These are phyloP conservation scores for Nannoperca australis DNA, from an alignment of 2,797 vertebrate species.

Conservation along the genomic window DNA sequence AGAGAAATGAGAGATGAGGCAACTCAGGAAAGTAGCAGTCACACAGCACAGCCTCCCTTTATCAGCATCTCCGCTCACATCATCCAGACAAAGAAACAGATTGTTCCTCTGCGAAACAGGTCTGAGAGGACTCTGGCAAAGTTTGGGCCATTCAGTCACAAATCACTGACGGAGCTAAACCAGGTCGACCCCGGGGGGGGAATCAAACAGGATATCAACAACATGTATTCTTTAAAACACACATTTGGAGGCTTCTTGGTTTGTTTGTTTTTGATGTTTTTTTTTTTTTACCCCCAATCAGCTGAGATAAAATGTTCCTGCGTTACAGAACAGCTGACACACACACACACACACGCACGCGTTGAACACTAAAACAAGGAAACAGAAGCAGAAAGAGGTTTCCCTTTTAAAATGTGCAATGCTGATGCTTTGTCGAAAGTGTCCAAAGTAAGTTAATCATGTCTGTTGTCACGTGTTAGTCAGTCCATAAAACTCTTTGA, in stretches of 20 bases:
- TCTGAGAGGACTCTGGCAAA: constrained; percentile 37
- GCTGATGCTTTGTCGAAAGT: constrained; percentile 46
- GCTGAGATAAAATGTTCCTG: constrained; percentile 38
- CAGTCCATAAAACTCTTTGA: constrained; percentile 12
- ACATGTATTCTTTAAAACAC: constrained; percentile 31
- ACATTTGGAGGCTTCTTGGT: constrained; percentile 21
- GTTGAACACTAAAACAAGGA: constrained; percentile 53
- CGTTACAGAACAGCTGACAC: constrained; percentile 47
- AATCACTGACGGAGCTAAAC: constrained; percentile 45
- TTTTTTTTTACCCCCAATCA: neutral
- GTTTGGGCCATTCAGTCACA: constrained; percentile 26
- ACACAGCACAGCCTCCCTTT: constrained; percentile 66
- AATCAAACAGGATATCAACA: constrained; percentile 39
- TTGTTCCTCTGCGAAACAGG: constrained; percentile 42
- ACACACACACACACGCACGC: constrained; percentile 38
- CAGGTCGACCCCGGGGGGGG: constrained; percentile 19
- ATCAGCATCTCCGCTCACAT: constrained; percentile 38
- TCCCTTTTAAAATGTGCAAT: constrained; percentile 66
- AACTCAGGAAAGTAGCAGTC: constrained; percentile 78
- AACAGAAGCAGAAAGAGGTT: constrained; percentile 35
- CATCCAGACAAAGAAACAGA: constrained; percentile 49
- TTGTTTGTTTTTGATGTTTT: neutral
- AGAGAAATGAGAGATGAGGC: constrained; percentile 75
- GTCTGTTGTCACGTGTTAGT: constrained; percentile 20
- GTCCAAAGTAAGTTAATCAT: constrained; percentile 18